Base-by-base conservation (phyloP, 2,888 invertebrate species). In the Caenorhabditis panamensis region DNA sequence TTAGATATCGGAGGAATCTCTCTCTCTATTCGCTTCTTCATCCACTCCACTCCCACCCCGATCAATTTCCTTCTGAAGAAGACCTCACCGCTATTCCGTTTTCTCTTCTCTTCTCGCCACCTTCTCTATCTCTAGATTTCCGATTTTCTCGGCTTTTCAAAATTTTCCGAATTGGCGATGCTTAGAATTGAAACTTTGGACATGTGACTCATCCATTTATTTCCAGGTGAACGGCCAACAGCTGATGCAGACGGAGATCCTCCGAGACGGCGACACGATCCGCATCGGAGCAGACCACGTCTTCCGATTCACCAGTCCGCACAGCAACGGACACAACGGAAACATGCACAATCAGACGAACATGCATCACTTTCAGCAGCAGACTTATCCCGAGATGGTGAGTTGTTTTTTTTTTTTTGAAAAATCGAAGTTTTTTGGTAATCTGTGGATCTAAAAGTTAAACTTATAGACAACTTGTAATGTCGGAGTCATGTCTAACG, bases 221-320 rank as follows among this genome's bases (percentile, higher is more conserved):
- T 49, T 79, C 8, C 67, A 86, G 86, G 95, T 98, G 85, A 96
- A 98, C 92, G 95, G 95, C 59, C 95, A 96, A 90, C 94, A 96
- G 86, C 95, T 96, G 89, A 94, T 94, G 91, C 96, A 97, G 92
- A 95, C 97, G 36, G 96, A 96, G 63, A 95, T 96, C 87, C 93
- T 98, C 76, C 95, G 95, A 67, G 90, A 91, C 83, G 91, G 91
- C 49, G 81, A 79, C 54, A 64, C 82, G 11, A 59, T 89, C 18
- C 79, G 86, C 8, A 71, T 92, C 92, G 91, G 91, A 92, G 77
- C 92, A 92, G 58, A 91, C 36, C 92, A 93, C 85, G 89, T 92
- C 54, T 93, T 93, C 90, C 91, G 93, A 68, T 93, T 93, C 72
- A 71, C 61, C 13, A 41, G 24, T 44, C 16, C 18, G 20, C 41